Evolutionary conservation across 53 echinoderm and acorn worm species (phyloP).

Genomic region (Hippasteria phrygiana): DNA sequence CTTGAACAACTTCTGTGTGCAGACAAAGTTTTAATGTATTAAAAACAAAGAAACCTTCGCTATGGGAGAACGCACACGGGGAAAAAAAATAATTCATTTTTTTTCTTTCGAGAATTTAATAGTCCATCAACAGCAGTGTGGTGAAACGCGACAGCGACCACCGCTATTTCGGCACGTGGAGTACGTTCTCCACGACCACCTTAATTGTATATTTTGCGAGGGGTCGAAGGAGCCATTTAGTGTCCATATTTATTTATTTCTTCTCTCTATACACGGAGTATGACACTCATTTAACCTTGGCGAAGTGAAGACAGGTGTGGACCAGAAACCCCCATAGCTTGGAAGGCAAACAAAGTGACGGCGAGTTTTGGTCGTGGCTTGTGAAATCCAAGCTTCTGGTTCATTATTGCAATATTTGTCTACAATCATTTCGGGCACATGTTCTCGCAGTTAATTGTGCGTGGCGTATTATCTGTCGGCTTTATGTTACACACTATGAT

Average conservation of each 20-base stretch:
- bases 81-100: too few relatives aligned
- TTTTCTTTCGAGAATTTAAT: too few relatives aligned
- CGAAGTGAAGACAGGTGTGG: constrained; percentile 54
- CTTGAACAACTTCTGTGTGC: too few relatives aligned
- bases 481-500: neutral
- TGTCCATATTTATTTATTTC: constrained; percentile 51
- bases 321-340: neutral
- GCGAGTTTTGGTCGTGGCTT: neutral
- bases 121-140: neutral
- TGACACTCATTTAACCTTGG: constrained; percentile 56
- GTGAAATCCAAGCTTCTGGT: constrained; percentile 6
- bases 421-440: neutral
- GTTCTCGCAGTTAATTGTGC: neutral
- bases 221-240: constrained; percentile 35
- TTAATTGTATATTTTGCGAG: constrained; percentile 44
- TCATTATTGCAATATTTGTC: neutral
- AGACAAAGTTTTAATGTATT: too few relatives aligned
- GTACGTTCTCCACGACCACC: constrained; percentile 15
- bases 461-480: neutral
- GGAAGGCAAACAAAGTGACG: constrained; percentile 18
- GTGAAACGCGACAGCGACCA: neutral
- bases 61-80: too few relatives aligned
- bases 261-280: constrained; percentile 19
- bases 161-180: constrained; percentile 20
- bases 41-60: too few relatives aligned